A percentile compares a stretch with the other conserved stretches of the same genome.
Conservation (phyloP, 2,888 invertebrate species). For the Leptothorax acervorum region DNA sequence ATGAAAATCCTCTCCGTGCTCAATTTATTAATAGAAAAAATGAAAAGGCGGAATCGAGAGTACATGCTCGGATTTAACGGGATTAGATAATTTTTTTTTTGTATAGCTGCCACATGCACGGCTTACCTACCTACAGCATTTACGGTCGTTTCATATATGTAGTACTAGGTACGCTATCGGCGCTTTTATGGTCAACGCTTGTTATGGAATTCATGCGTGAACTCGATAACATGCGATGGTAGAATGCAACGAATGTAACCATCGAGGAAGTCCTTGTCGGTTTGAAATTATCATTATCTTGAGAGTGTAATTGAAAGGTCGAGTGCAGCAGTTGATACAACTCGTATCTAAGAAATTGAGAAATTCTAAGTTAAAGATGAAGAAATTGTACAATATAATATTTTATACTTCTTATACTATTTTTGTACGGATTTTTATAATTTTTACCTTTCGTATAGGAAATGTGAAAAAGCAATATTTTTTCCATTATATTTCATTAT, state of each 20-base stretch:
- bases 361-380: background rate
- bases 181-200: conserved; percentile 52
- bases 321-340: conserved; percentile 16
- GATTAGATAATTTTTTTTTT: conserved; percentile 42
- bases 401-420: background rate
- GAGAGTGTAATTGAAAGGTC: conserved; percentile 16
- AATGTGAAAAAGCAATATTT: background rate
- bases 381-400: background rate
- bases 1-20: background rate
- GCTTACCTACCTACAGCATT: conserved; percentile 7
- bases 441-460: background rate
- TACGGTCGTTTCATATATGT: conserved; percentile 33
- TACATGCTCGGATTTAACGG: conserved; percentile 59
- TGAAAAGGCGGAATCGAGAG: conserved; percentile 34
- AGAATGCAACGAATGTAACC: conserved; percentile 30
- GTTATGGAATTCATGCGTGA: conserved; percentile 53
- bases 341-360: background rate
- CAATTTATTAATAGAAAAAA: conserved; percentile 5
- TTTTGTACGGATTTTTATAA: no score
- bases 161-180: conserved; percentile 7
- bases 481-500: background rate
- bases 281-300: conserved; percentile 31
- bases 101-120: conserved; percentile 13
- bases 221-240: conserved; percentile 50
- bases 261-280: conserved; percentile 25